These are phyloP conservation scores for Netelia inedita DNA, from an alignment of 2,888 invertebrate species.

Conservation along the genomic window DNA sequence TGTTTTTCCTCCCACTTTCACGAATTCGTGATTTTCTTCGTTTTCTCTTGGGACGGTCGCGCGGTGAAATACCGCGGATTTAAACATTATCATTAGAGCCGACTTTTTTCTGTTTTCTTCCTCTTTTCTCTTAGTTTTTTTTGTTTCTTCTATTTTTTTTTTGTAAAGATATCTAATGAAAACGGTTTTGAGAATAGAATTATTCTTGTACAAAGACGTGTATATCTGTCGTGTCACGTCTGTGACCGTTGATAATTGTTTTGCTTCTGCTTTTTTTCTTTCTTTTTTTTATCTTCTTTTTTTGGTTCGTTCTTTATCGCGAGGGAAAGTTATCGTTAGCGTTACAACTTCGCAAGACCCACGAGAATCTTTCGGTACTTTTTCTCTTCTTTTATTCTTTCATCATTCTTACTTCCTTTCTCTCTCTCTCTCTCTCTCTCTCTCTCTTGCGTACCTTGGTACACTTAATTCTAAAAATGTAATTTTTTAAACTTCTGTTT, in stretches of 20 bases:
- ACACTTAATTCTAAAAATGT: constrained; percentile 55
- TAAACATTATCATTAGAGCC: constrained; percentile 61
- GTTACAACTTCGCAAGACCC: constrained; percentile 27
- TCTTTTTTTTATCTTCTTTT: constrained; percentile 18
- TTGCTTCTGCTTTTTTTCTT: constrained; percentile 16
- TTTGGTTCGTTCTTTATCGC: constrained; percentile 29
- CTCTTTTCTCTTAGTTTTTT: not conserved
- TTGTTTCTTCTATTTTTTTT: too few species aligned
- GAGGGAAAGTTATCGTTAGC: constrained; percentile 43
- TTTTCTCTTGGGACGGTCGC: constrained; percentile 59
- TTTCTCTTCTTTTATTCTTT: constrained; percentile 10
- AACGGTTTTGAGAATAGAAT: constrained; percentile 61
- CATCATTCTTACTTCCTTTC: constrained; percentile 26
- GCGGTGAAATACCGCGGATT: constrained; percentile 46
- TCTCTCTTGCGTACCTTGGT: constrained; percentile 40
- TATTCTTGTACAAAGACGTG: constrained; percentile 56
- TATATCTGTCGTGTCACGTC: constrained; percentile 53
- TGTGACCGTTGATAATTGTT: constrained; percentile 27
- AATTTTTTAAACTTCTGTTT: not conserved
- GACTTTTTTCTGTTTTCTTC: constrained; percentile 29
- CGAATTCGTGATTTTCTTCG: constrained; percentile 24
- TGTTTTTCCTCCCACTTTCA: constrained; percentile 25
- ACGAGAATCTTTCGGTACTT: constrained; percentile 23
- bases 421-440: constrained; percentile 3
- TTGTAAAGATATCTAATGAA: constrained; percentile 59